Evolutionary conservation across 2,113 vertebrate genomes (phyloP).

Genomic region (Bos indicus): DNA sequence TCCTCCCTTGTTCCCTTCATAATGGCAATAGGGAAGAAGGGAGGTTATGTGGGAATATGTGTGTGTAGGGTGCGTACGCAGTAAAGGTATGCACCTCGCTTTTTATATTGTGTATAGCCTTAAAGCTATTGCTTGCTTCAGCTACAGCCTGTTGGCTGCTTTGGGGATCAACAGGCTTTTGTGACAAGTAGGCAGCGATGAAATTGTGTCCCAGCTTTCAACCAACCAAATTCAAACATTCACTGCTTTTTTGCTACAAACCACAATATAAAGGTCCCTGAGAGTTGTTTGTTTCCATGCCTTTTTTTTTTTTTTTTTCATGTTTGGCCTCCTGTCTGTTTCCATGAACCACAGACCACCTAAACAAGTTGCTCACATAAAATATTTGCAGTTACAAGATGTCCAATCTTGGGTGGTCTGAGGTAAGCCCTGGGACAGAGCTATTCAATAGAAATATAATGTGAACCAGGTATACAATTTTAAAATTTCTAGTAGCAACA

Average conservation of each 20-base stretch:
- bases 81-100: slow-evolving; percentile 59
- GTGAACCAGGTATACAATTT: neutral
- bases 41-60: neutral
- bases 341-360: slow-evolving; percentile 56
- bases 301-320: slow-evolving; percentile 39
- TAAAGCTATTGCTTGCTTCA: slow-evolving; percentile 72
- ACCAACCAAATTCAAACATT: slow-evolving; percentile 12
- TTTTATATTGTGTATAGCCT: slow-evolving; percentile 66
- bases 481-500: slow-evolving; percentile 19
- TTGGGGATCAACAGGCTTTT: neutral
- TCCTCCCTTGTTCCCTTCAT: slow-evolving; percentile 36
- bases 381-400: slow-evolving; percentile 35
- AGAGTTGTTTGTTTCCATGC: slow-evolving; percentile 23
- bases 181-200: slow-evolving; percentile 45
- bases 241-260: slow-evolving; percentile 54
- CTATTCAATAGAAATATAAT: slow-evolving; percentile 8
- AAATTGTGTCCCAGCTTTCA: slow-evolving; percentile 55
- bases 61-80: neutral
- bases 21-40: neutral
- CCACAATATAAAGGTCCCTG: slow-evolving; percentile 14
- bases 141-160: slow-evolving; percentile 51
- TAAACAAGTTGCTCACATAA: neutral
- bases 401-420: neutral
- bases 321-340: slow-evolving; percentile 48
- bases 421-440: neutral